Evolutionary conservation across 2,113 vertebrate genomes (phyloP).

Genomic region (Atractosteus spatula): DNA sequence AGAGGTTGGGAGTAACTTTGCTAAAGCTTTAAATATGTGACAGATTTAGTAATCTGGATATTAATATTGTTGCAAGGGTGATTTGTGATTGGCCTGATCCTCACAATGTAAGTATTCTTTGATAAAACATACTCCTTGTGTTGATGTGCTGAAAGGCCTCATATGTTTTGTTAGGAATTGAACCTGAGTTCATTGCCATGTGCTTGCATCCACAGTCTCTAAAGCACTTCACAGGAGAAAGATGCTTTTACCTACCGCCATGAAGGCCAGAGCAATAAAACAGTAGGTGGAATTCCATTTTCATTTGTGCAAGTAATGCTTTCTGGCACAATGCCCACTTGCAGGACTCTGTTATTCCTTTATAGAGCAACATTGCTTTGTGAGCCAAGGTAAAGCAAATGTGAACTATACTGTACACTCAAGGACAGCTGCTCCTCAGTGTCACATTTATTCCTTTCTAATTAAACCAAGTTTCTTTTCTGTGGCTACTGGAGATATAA

Average conservation of each 20-base stretch:
- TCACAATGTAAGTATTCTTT: too few species aligned
- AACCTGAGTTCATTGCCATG: slow-evolving; percentile 58
- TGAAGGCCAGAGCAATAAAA: slow-evolving; percentile 48
- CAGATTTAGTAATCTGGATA: too few species aligned
- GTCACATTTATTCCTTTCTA: background rate
- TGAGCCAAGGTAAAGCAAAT: slow-evolving; percentile 46
- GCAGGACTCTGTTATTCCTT: slow-evolving; percentile 22
- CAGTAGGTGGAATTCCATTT: slow-evolving; percentile 54
- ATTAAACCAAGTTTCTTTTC: background rate
- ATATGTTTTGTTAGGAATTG: slow-evolving; percentile 63
- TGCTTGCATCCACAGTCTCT: slow-evolving; percentile 61
- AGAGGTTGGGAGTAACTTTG: too few species aligned
- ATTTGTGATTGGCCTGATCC: too few species aligned
- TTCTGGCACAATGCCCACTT: slow-evolving; percentile 29
- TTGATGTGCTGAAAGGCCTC: slow-evolving; percentile 12
- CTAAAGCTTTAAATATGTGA: too few species aligned
- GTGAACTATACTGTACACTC: slow-evolving; percentile 25
- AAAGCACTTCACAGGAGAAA: slow-evolving; percentile 45
- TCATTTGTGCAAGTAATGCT: slow-evolving; percentile 57
- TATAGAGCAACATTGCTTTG: slow-evolving; percentile 33
- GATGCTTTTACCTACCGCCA: slow-evolving; percentile 59
- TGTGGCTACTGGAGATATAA: background rate
- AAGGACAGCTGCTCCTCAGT: background rate
- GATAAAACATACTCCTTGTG: background rate
- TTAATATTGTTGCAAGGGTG: too few species aligned